Conservation (phyloP, 2,797 vertebrate species). For the Pogoniulus pusillus region DNA sequence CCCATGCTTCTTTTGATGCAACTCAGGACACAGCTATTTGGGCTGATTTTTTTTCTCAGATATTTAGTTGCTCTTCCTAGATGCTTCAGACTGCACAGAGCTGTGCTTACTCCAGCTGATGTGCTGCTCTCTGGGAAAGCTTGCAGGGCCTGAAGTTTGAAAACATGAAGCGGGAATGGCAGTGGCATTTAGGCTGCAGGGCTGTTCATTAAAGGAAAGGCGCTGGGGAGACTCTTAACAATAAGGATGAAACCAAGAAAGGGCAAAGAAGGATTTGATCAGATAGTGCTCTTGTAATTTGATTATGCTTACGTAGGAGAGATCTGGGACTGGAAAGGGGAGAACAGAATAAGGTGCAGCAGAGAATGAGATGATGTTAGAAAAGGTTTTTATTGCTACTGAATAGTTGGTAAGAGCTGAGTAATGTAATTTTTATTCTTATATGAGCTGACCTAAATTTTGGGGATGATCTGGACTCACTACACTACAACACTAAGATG, state of each 20-base stretch:
- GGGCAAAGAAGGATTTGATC: constrained; percentile 53
- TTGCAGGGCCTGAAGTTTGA: constrained; percentile 22
- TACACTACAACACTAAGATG: background rate
- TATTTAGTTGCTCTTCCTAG: background rate
- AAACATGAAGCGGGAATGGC: constrained; percentile 36
- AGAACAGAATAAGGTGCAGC: constrained; percentile 27
- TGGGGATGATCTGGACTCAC: background rate
- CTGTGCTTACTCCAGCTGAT: background rate
- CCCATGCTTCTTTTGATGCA: too few species aligned
- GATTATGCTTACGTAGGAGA: constrained; percentile 52
- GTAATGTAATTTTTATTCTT: constrained; percentile 32
- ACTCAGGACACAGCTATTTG: too few species aligned
- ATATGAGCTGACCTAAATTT: background rate
- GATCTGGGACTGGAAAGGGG: constrained; percentile 21
- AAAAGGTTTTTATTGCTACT: constrained; percentile 19
- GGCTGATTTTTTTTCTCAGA: background rate
- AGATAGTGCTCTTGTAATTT: constrained; percentile 52
- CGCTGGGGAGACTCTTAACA: constrained; percentile 43
- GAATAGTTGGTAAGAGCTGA: background rate
- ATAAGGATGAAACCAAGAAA: constrained; percentile 5
- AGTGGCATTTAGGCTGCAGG: constrained; percentile 55
- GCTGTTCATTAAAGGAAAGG: constrained; percentile 57
- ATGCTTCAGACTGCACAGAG: background rate
- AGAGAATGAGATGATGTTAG: constrained; percentile 23
- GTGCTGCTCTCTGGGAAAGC: background rate